Base-by-base conservation (phyloP, 2,113 vertebrate genomes). In the Epinephelus cyanopodus region DNA sequence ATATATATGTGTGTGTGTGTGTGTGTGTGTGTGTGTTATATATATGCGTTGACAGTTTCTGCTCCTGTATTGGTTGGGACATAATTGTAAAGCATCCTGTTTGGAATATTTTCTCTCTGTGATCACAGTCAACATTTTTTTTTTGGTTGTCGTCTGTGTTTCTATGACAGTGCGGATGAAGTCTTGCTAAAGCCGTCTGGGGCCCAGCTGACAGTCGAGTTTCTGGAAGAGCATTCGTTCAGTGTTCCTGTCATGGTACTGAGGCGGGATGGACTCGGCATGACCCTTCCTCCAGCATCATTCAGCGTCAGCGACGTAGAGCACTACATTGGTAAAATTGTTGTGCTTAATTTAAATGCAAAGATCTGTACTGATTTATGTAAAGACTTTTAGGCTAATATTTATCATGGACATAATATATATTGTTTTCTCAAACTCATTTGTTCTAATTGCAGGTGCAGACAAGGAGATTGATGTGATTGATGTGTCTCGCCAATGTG, bases 401-500 rank as follows among this genome's bases (percentile, higher is more conserved):
- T 3, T 2, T 42, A 25, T 53, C 27, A 0, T 0, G 18, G 17
- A 33, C 45, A 33, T 58, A 29, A 29, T 54, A 0, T 5, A 8
- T 29, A 54, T 6, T 37, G 1, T 50, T 63, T 78, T 66, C 39
- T 73, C 29, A 79, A 77, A 65, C 9, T 19, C 18, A 18, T 79
- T 79, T 45, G 13, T 68, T 63, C 14, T 19, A 25, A 50, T 60
- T 86, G 11, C 63, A 98, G 97, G 97, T 81, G 71, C 93, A 21
- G 97, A 98, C 84, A 98, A 97, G 93, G 96, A 97, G 90, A 98
- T 98, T 37, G 97, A 98, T 70, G 97, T 98, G 62, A 98, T 98
- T 19, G 97, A 98, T 74, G 97, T 98, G 71, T 91, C 92, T 48
- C 96, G 97, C 7, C 97, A 98, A 74, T 96, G 96, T 23, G 97